Evolutionary conservation across 2,888 invertebrate genomes (phyloP), one percentile per base, ranked within the genome.

Genomic region (Autographa gamma): DNA sequence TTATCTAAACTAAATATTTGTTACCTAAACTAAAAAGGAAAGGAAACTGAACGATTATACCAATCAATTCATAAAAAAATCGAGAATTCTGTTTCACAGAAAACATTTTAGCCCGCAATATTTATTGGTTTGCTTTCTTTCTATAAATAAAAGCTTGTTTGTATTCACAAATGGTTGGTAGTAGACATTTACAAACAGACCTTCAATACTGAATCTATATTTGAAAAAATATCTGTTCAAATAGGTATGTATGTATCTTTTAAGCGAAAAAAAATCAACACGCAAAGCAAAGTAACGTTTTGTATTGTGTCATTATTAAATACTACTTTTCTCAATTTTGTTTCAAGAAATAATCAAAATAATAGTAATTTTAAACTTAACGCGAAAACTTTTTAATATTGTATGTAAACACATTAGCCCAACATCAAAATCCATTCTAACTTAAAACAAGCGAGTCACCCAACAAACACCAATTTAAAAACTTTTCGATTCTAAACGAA

Each of bases 401-500:
- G 34, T 34, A 2, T 41, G 14, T 43, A 43, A 16, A 43, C 16
- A 43, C 43, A 43, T 43, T 16, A 43, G 1, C 3, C 2, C 5
- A n/a, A 8, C 7, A 25, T 18, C n/a, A 63, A 11, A 18, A 34
- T 19, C 54, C 11, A 19, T 7, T 25, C 7, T 8, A 32, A 18
- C 2, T 32, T 14, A 16, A 38, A 25, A 63, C 25, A 48, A 62
- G 31, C 9, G 8, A 52, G 18, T 31, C 16, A 62, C 32, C 38
- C 31, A 48, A 48, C 16, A 31, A 54, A 18, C 32, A 62, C 54
- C 11, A 54, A 61, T 54, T 25, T 16, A 59, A 66, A 41, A 67
- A 71, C 9, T 68, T 60, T 19, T 16, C 0, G 31, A 67, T 16
- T 54, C 63, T 31, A 25, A 56, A 56, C 19, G 2, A 56, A 56